Conservation (phyloP, 2,113 vertebrate genomes). For the Corythornis madagascariensis region DNA sequence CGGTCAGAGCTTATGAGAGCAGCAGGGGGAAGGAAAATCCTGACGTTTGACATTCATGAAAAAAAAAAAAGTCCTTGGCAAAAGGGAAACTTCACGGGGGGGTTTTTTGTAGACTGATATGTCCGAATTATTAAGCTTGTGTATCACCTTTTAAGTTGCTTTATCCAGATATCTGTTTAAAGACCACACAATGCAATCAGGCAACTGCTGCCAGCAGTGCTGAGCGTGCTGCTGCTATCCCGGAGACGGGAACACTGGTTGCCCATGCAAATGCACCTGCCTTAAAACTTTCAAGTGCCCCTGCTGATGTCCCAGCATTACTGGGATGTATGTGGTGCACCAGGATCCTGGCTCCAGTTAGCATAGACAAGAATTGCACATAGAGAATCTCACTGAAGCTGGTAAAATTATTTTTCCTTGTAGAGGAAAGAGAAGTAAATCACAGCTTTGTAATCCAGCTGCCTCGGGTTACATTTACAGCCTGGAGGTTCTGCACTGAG, state of each 20-base stretch:
- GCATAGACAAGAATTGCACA: background rate
- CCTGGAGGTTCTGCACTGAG: background rate
- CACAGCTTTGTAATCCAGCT: background rate
- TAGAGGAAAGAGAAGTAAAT: background rate
- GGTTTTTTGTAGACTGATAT: background rate
- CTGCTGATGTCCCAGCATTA: background rate
- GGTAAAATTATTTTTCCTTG: background rate
- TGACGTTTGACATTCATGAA: background rate
- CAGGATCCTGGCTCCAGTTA: background rate
- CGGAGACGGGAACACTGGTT: rapidly evolving
- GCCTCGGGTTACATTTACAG: background rate
- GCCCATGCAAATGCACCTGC: rapidly evolving
- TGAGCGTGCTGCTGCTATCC: background rate
- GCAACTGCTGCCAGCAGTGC: background rate
- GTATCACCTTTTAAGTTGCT: rapidly evolving
- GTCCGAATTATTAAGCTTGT: background rate
- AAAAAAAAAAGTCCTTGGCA: background rate
- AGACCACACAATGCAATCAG: background rate
- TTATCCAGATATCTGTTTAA: background rate
- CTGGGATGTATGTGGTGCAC: rapidly evolving
- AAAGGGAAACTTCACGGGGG: rapidly evolving
- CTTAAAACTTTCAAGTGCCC: background rate
- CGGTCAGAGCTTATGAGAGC: background rate
- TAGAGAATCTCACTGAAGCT: background rate
- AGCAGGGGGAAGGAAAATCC: background rate